phyloP scores from a whole-genome alignment of 2,113 vertebrate species.

The Irena cyanogastra region DNA sequence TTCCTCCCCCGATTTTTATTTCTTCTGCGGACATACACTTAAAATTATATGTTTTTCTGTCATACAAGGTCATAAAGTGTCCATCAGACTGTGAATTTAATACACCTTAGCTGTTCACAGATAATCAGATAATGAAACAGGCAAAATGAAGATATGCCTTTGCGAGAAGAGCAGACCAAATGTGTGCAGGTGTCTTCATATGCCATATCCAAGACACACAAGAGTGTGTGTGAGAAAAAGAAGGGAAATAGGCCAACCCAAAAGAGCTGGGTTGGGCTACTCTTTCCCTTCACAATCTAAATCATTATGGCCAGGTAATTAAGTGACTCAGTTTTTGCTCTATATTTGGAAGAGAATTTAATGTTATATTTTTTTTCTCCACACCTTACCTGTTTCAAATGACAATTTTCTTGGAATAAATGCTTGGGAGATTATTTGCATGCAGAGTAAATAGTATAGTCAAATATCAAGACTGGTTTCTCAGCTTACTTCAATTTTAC shows the following conservation, averaged over 20 bases:
- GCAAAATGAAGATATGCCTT: background rate
- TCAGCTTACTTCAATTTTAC: background rate
- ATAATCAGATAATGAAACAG: background rate
- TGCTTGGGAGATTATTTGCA: background rate
- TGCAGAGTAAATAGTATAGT: background rate
- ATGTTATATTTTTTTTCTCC: background rate
- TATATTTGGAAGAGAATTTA: background rate
- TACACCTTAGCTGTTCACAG: background rate
- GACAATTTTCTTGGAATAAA: background rate
- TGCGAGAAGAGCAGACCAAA: background rate
- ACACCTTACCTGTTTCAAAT: background rate
- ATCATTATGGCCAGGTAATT: background rate
- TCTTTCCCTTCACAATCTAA: background rate
- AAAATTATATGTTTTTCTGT: background rate
- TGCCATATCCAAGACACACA: background rate
- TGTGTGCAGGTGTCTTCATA: background rate
- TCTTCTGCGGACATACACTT: background rate
- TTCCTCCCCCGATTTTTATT: accelerated
- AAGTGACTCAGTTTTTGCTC: background rate
- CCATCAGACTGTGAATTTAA: background rate
- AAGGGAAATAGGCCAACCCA: background rate
- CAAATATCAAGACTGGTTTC: background rate
- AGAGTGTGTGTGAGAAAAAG: background rate
- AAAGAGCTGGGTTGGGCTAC: background rate
- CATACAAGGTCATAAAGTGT: background rate